phyloP scores from a whole-genome alignment of 1,140 invertebrate genomes.

The Neodiprion lecontei region DNA sequence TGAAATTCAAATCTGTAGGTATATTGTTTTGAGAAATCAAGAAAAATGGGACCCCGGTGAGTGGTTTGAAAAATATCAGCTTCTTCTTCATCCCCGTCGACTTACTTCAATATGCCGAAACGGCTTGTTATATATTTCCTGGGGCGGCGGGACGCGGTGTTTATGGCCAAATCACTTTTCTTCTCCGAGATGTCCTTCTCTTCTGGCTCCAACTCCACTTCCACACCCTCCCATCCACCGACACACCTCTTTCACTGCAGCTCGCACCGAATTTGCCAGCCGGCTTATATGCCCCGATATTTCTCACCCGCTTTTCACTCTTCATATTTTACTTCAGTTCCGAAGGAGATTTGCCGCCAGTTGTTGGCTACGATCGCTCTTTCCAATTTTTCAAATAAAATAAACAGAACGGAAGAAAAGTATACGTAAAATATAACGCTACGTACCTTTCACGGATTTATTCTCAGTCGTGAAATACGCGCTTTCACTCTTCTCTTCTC shows the following conservation, averaged over 20 bases:
- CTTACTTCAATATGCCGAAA: not conserved
- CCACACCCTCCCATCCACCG: no score
- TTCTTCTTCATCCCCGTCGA: not conserved
- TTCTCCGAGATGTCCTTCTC: not conserved
- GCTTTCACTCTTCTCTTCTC: no score
- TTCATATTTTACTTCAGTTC: slow-evolving; percentile 15
- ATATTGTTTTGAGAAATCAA: not conserved
- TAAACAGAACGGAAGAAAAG: no score
- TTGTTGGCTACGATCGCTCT: not conserved
- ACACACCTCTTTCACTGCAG: no score
- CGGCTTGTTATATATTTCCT: not conserved
- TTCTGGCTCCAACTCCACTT: not conserved
- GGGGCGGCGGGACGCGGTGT: not conserved
- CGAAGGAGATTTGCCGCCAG: slow-evolving; percentile 19
- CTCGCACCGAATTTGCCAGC: no score
- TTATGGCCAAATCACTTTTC: slow-evolving; percentile 1
- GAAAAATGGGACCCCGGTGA: not conserved
- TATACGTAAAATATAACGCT: no score
- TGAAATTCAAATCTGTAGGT: not conserved
- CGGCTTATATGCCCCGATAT: not conserved
- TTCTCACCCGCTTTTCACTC: not conserved
- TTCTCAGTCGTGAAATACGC: no score
- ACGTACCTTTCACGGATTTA: no score
- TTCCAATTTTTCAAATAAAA: no score
- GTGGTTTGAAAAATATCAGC: not conserved